A percentile compares a stretch with the other conserved stretches of the same genome.
phyloP scores from a whole-genome alignment of 2,888 invertebrate genomes.

The Flexamia atlantica region DNA sequence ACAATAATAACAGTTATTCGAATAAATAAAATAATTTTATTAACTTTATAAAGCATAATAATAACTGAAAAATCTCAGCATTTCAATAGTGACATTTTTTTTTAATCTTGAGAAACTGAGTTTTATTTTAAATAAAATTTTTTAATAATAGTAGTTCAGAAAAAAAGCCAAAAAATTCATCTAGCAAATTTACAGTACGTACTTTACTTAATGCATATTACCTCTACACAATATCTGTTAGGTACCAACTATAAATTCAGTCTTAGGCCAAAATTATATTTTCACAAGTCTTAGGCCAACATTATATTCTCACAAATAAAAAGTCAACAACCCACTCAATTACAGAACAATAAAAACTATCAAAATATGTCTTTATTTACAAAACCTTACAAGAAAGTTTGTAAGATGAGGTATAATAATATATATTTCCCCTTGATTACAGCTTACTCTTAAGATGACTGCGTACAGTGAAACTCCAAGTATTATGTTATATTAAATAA shows the following conservation, averaged over 20 bases:
- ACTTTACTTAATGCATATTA: not conserved
- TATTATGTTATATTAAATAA: not conserved
- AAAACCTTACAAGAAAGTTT: not conserved
- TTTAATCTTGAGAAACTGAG: too few relatives aligned
- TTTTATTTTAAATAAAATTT: too few relatives aligned
- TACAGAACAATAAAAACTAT: not conserved
- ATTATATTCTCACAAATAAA: not conserved
- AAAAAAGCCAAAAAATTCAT: too few relatives aligned
- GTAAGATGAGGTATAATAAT: not conserved
- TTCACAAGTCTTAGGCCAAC: not conserved
- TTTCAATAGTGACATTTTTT: too few relatives aligned
- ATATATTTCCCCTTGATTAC: not conserved
- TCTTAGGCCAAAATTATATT: not conserved
- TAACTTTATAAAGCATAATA: too few relatives aligned
- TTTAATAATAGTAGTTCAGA: not conserved
- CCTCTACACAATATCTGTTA: not conserved
- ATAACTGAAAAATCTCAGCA: too few relatives aligned
- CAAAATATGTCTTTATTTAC: not conserved
- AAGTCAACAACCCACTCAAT: conserved; percentile 2
- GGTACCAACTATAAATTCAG: not conserved
- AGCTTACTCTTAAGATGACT: not conserved
- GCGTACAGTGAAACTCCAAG: not conserved
- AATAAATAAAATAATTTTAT: too few relatives aligned
- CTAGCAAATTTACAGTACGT: too few relatives aligned
- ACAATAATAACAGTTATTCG: too few relatives aligned